Evolutionary conservation across 92 coral and sea anemone genomes (phyloP).

Genomic region (Paragorgia papillata): DNA sequence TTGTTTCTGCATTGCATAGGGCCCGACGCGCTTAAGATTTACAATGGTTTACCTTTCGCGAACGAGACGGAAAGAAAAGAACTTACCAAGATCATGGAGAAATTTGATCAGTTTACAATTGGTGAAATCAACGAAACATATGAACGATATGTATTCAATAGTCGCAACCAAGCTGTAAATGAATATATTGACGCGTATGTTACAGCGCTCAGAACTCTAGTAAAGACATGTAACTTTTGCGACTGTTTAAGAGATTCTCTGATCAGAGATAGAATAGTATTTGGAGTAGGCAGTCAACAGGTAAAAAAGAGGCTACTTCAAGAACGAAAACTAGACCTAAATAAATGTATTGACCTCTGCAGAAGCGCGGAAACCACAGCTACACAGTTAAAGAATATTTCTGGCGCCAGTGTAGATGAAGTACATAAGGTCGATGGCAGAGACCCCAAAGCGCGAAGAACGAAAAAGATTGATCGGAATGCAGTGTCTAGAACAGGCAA

Average conservation of each 20-base stretch:
- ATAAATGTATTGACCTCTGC: conserved; percentile 48
- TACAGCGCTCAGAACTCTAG: conserved; percentile 30
- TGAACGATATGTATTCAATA: conserved; percentile 42
- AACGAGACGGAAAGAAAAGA: conserved; percentile 32
- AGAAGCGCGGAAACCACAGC: conserved; percentile 49
- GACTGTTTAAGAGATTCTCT: conserved; percentile 40
- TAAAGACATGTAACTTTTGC: conserved; percentile 44
- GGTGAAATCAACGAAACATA: conserved; percentile 40
- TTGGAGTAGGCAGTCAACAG: conserved; percentile 26
- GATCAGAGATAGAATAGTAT: conserved; percentile 36
- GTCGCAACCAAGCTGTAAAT: conserved; percentile 12
- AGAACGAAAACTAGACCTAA: conserved; percentile 46
- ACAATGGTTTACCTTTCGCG: conserved; percentile 50
- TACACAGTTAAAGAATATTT: conserved; percentile 31
- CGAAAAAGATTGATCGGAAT: conserved; percentile 17
- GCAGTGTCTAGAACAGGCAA: conserved; percentile 3
- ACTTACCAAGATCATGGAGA: conserved; percentile 47
- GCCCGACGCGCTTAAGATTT: conserved; percentile 51
- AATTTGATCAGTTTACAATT: conserved; percentile 25
- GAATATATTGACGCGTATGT: conserved; percentile 42
- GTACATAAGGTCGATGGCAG: neutral
- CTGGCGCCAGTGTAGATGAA: conserved; percentile 16
- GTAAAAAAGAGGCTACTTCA: conserved; percentile 26
- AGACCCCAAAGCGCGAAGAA: neutral
- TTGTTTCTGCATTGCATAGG: conserved; percentile 64